phyloP scores from a whole-genome alignment of 2,113 vertebrate genomes.

The Sturnira hondurensis region DNA sequence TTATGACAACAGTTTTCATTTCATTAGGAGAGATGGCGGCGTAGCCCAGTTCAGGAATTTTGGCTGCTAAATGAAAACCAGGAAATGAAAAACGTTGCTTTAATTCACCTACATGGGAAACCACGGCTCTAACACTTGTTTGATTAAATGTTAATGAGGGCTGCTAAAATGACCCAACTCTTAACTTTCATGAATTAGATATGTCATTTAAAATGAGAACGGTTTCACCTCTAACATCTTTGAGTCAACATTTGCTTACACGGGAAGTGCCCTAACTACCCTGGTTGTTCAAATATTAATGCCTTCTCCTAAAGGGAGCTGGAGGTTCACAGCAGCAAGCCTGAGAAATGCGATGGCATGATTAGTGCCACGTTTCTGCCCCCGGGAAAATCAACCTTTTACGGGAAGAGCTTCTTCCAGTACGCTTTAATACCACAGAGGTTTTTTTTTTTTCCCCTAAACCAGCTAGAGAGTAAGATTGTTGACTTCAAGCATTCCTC shows the following conservation, averaged over 20 bases:
- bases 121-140: not conserved
- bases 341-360: not conserved
- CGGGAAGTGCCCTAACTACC: not conserved
- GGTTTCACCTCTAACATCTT: constrained; percentile 37
- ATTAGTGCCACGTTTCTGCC: constrained; percentile 47
- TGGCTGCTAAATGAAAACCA: not conserved
- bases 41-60: not conserved
- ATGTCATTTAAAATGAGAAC: constrained; percentile 48
- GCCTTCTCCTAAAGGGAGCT: constrained; percentile 49
- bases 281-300: constrained; percentile 69
- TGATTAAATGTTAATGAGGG: constrained; percentile 65
- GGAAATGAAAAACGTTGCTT: not conserved
- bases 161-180: constrained; percentile 31
- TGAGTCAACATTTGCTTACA: constrained; percentile 34
- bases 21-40: constrained; percentile 18
- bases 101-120: constrained; percentile 16
- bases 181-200: constrained; percentile 46
- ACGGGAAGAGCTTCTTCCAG: constrained; percentile 33
- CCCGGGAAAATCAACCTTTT: not conserved
- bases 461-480: not conserved
- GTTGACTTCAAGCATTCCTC: constrained; percentile 38
- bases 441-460: not conserved
- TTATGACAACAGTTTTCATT: not conserved
- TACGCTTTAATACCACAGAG: not conserved
- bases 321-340: constrained; percentile 8